Evolutionary conservation across 2,888 invertebrate genomes (phyloP).

Genomic region (Nemotelus pantherinus): DNA sequence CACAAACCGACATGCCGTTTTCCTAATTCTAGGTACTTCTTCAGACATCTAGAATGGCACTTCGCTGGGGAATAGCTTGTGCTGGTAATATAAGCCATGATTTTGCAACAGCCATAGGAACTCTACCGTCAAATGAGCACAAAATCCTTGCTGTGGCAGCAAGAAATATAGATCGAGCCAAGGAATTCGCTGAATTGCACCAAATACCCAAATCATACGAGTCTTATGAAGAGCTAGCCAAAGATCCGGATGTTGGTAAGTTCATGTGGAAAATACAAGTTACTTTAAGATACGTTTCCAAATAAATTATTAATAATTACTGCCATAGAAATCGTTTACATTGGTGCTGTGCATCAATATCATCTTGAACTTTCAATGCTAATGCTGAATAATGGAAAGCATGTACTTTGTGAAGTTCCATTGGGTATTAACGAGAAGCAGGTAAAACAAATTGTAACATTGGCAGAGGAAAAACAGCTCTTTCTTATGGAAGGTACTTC

Average conservation of each 20-base stretch:
- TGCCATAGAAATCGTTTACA: conserved; percentile 81
- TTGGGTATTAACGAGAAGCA: conserved; percentile 82
- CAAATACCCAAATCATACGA: conserved; percentile 77
- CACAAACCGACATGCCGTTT: too few relatives aligned
- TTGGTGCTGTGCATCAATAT: conserved; percentile 79
- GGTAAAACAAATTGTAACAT: conserved; percentile 72
- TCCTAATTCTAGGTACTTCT: too few relatives aligned
- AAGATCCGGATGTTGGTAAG: conserved; percentile 79
- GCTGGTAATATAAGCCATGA: conserved; percentile 89
- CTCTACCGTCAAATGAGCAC: conserved; percentile 75
- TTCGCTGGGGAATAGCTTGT: conserved; percentile 87
- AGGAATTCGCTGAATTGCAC: conserved; percentile 79
- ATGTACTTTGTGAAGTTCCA: conserved; percentile 92
- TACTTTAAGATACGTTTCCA: too few relatives aligned
- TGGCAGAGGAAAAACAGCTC: conserved; percentile 76
- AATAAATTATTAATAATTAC: too few relatives aligned
- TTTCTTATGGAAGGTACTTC: conserved; percentile 93
- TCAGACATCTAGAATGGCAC: conserved; percentile 7
- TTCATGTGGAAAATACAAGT: conserved; percentile 47
- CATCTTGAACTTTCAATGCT: conserved; percentile 77
- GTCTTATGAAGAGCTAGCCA: conserved; percentile 79
- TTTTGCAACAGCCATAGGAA: conserved; percentile 78
- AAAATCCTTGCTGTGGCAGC: conserved; percentile 81
- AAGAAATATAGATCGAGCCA: conserved; percentile 75
- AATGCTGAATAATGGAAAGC: conserved; percentile 83